phyloP scores from a whole-genome alignment of 2,888 invertebrate species.

The Adelognathus sp. region DNA sequence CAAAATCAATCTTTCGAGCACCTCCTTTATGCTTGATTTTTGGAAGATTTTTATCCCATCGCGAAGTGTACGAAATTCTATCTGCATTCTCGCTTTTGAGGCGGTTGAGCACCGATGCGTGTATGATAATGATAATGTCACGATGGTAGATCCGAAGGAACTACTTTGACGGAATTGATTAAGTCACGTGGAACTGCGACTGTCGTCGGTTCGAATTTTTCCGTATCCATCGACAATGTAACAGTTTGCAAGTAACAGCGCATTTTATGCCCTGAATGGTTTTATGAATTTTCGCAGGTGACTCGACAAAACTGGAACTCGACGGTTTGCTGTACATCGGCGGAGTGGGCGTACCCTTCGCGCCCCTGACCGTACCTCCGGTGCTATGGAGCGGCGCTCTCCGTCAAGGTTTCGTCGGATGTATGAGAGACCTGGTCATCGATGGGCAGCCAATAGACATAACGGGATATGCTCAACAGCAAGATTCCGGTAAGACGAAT shows the following conservation, averaged over 20 bases:
- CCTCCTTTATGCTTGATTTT: too few relatives aligned
- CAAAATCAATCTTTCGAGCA: too few relatives aligned
- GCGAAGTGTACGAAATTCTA: too few relatives aligned
- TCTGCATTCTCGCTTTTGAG: too few relatives aligned
- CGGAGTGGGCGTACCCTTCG: constrained; percentile 91
- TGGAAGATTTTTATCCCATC: too few relatives aligned
- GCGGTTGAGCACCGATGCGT: too few relatives aligned
- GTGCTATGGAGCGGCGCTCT: constrained; percentile 95
- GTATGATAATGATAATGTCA: too few relatives aligned
- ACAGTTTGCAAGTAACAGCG: background rate
- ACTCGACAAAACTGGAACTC: constrained; percentile 93
- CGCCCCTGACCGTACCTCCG: constrained; percentile 89
- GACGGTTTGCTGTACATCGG: constrained; percentile 95
- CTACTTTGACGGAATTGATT: too few relatives aligned
- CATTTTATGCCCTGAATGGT: background rate
- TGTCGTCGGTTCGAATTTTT: too few relatives aligned
- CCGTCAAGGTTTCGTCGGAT: constrained; percentile 96
- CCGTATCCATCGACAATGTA: too few relatives aligned
- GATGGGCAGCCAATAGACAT: constrained; percentile 95
- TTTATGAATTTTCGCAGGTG: constrained; percentile 82
- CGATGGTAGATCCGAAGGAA: too few relatives aligned
- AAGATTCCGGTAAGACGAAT: constrained; percentile 89
- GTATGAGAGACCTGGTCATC: constrained; percentile 93
- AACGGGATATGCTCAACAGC: constrained; percentile 93
- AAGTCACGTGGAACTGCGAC: too few relatives aligned